phyloP scores from a whole-genome alignment of 1,140 invertebrate genomes.

The Trachelipus rathkii region DNA sequence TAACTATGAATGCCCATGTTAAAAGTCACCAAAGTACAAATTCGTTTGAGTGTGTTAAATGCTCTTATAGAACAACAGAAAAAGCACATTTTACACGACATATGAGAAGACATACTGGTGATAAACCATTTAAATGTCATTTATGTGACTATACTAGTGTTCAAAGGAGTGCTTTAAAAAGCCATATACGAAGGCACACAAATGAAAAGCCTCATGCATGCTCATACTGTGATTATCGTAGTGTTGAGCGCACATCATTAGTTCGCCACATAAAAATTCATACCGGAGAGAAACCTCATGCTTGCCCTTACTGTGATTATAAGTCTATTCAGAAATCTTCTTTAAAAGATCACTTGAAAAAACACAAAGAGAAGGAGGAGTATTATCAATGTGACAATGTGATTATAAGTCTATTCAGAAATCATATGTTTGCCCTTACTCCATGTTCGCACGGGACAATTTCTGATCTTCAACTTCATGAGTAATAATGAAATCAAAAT shows the following conservation, averaged over 20 bases:
- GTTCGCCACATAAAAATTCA: conserved; percentile 44
- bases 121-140: conserved; percentile 24
- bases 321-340: neutral
- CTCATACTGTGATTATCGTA: conserved; percentile 21
- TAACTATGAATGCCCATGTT: neutral
- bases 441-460: too few species aligned
- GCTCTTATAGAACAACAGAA: neutral
- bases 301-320: conserved; percentile 24
- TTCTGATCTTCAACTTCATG: neutral
- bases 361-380: too few species aligned
- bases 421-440: too few species aligned
- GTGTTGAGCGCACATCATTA: neutral
- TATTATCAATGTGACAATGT: too few species aligned
- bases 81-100: neutral
- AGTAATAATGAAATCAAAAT: neutral
- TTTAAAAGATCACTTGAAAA: neutral
- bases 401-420: neutral
- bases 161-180: conserved; percentile 20
- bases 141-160: conserved; percentile 10
- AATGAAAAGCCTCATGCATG: conserved; percentile 24
- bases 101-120: conserved; percentile 26
- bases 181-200: conserved; percentile 8
- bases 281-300: conserved; percentile 26
- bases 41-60: neutral
- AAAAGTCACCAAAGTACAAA: neutral